A percentile compares a stretch with the other conserved stretches of the same genome.
Conservation (phyloP, 1,140 invertebrate genomes). For the Dreissena rostriformis region DNA sequence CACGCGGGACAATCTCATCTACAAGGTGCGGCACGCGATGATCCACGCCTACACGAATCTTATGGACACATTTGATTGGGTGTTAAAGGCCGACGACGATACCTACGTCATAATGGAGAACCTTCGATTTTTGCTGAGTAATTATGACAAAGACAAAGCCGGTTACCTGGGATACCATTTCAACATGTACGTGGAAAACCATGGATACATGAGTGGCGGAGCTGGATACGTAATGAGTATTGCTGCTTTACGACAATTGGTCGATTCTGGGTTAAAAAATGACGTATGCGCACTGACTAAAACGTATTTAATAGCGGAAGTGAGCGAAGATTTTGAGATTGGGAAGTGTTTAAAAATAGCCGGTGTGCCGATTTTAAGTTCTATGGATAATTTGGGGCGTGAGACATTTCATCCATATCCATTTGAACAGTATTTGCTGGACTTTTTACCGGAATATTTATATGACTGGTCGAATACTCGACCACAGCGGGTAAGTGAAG, state of each 20-base stretch:
- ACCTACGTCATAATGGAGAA: constrained; percentile 86
- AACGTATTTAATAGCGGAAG: constrained; percentile 16
- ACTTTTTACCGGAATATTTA: background rate
- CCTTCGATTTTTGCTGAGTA: constrained; percentile 67
- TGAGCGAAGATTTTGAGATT: constrained; percentile 95
- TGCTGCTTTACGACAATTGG: constrained; percentile 55
- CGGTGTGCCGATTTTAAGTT: background rate
- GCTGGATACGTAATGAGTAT: constrained; percentile 91
- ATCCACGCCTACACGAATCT: constrained; percentile 82
- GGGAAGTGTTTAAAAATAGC: constrained; percentile 92
- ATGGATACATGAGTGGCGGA: constrained; percentile 74
- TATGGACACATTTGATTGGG: constrained; percentile 67
- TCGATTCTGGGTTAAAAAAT: constrained; percentile 83
- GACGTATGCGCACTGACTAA: constrained; percentile 82
- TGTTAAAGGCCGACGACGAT: constrained; percentile 82
- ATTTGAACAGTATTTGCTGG: background rate
- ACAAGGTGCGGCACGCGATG: constrained; percentile 83
- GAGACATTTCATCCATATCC: background rate
- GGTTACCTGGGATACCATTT: constrained; percentile 77
- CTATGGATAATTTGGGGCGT: background rate
- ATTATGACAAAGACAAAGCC: constrained; percentile 53
- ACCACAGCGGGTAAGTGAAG: background rate
- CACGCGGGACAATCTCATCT: constrained; percentile 18
- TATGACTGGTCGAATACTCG: background rate
- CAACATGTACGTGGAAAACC: constrained; percentile 58